A percentile compares a stretch with the other conserved stretches of the same genome.
phyloP scores from a whole-genome alignment of 2,888 invertebrate species.

The Drosophila kambysellisi region DNA sequence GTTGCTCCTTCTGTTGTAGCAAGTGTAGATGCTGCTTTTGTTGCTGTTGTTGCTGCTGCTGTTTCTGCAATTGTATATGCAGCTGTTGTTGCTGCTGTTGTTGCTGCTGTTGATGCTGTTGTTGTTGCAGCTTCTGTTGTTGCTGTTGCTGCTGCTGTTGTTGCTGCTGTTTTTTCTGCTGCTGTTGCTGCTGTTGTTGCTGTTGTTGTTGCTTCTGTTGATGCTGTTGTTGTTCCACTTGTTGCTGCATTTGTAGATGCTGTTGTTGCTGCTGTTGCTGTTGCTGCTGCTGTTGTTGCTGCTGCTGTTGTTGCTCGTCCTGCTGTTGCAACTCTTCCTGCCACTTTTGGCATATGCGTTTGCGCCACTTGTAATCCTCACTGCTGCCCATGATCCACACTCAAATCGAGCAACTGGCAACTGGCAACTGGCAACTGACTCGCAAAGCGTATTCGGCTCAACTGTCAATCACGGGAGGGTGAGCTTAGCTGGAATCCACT shows the following conservation, averaged over 20 bases:
- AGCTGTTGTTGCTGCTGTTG: slow-evolving; percentile 13
- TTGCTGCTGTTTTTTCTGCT: neutral
- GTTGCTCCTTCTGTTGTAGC: neutral
- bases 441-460: slow-evolving; percentile 7
- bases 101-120: neutral
- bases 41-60: neutral
- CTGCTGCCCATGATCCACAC: slow-evolving; percentile 25
- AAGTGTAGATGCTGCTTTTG: neutral
- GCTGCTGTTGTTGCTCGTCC: slow-evolving; percentile 1
- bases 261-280: neutral
- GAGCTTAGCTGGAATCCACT: neutral
- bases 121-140: slow-evolving; percentile 1
- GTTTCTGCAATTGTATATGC: neutral
- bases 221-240: neutral
- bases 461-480: slow-evolving; percentile 14
- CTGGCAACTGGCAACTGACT: slow-evolving; percentile 15
- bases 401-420: neutral
- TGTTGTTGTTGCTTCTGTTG: slow-evolving; percentile 19
- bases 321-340: slow-evolving; percentile 30
- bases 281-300: neutral
- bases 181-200: slow-evolving; percentile 13
- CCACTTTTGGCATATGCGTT: slow-evolving; percentile 51
- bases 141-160: slow-evolving; percentile 20
- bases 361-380: slow-evolving; percentile 48
- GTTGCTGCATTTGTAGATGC: neutral